Evolutionary conservation across 2,888 invertebrate genomes (phyloP), one percentile per base, ranked within the genome.

Genomic region (Caenorhabditis sp.): DNA sequence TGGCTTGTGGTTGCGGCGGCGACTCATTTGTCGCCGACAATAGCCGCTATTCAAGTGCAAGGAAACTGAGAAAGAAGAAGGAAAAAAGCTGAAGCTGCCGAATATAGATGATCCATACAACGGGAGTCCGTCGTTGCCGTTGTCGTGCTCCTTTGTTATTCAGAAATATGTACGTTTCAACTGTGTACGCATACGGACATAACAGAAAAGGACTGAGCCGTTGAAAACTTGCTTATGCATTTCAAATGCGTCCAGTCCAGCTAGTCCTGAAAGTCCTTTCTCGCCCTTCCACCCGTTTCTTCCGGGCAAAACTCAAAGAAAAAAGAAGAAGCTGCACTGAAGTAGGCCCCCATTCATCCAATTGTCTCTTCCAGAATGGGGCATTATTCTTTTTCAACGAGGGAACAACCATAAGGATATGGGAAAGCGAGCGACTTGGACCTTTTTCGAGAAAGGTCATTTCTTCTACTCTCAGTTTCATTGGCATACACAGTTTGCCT

Each of bases 191-290:
- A 53, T 47, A 35, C 61, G 26, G 50, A 47, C 55, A 72, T 72
- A 56, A 64, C 53, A 61, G 18, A 51, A 35, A 72, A 26, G 50
- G 64, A 65, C 40, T 47, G 35, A 22, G 61, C 61, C 51, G 60
- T 67, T 67, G 76, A 53, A 67, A 67, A 76, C 67, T 76, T 56
- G 64, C 72, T 74, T 67, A 76, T 76, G 76, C 76, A 76, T 76
- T 76, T 61, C 26, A 67, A 61, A 67, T 76, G 74, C 65, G 47
- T 37, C 18, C n/a, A 32, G 9, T 32, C 11, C 40, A 4, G 40
- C 37, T 11, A 11, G 35, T 35, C 40, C n/a, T 32, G 32, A 26
- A 67, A 55, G 55, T n/a, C 40, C 67, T 71, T 44, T 62, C 15
- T 5, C 35, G 40, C 37, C 35, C 56, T 47, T 62, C 26, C n/a